A percentile compares a stretch with the other conserved stretches of the same genome.
These are phyloP conservation scores for Mastigias papua DNA, from an alignment of 30 jellyfish, hydroid and myxozoan genomes.

Conservation along the genomic window DNA sequence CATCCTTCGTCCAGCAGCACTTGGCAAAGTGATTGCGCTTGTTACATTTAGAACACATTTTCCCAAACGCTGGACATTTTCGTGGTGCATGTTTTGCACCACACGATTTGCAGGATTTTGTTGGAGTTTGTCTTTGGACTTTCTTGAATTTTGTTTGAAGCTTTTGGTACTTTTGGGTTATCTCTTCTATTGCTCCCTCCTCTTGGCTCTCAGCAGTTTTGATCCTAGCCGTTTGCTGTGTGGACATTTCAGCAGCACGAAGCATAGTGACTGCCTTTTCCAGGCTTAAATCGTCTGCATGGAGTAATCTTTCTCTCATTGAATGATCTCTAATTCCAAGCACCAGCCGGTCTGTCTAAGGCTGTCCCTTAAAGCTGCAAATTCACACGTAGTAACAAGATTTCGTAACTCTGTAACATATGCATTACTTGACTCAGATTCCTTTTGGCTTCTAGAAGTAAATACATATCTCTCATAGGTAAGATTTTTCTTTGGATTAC, in stretches of 20 bases:
- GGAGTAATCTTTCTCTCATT: constrained; percentile 17
- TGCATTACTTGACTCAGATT: not conserved
- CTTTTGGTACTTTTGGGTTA: not conserved
- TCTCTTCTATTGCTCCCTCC: constrained; percentile 8
- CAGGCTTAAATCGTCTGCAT: constrained; percentile 14
- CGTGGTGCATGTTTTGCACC: not conserved
- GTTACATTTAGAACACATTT: too few relatives aligned
- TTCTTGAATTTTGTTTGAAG: not conserved
- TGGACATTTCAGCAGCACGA: constrained; percentile 24
- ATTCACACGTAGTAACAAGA: constrained; percentile 35
- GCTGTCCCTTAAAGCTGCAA: constrained; percentile 26
- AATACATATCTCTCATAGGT: constrained; percentile 34
- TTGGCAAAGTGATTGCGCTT: too few relatives aligned
- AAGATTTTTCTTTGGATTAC: constrained; percentile 25
- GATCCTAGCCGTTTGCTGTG: constrained; percentile 13
- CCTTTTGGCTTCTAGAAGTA: constrained; percentile 12
- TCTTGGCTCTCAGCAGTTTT: constrained; percentile 6
- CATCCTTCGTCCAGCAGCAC: too few relatives aligned
- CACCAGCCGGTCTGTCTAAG: constrained; percentile 44
- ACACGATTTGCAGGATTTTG: not conserved
- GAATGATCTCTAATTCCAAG: constrained; percentile 13
- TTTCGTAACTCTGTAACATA: constrained; percentile 31
- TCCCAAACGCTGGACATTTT: not conserved
- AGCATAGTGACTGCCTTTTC: not conserved
- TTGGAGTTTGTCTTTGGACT: not conserved